phyloP scores from a whole-genome alignment of 2,113 vertebrate species.

The Heterotis niloticus region DNA sequence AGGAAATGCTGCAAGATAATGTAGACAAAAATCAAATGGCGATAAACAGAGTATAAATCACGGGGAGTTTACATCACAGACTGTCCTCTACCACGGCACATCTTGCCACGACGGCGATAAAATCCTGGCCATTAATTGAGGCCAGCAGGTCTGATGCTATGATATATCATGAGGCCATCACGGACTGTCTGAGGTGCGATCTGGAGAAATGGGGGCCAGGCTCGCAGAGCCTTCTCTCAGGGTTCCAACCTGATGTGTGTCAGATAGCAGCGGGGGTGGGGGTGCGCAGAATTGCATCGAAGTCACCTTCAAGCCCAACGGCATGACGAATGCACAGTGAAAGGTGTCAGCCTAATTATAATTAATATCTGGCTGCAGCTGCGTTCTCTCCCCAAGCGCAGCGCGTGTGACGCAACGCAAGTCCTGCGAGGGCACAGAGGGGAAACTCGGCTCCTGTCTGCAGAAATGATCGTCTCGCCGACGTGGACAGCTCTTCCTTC shows the following conservation, averaged over 20 bases:
- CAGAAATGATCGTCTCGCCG: conserved; percentile 22
- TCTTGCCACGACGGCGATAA: too few relatives aligned
- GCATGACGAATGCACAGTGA: conserved; percentile 51
- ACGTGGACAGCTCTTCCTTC: neutral
- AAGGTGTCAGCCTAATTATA: conserved; percentile 56
- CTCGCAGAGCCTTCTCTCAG: neutral
- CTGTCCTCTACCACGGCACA: too few relatives aligned
- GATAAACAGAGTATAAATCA: too few relatives aligned
- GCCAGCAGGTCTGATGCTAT: too few relatives aligned
- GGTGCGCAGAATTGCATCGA: conserved; percentile 17
- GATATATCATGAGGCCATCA: too few relatives aligned
- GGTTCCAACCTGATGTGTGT: conserved; percentile 47
- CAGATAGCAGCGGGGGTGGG: conserved; percentile 16
- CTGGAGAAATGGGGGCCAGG: neutral
- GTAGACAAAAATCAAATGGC: too few relatives aligned
- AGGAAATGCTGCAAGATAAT: neutral
- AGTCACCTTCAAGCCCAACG: conserved; percentile 60
- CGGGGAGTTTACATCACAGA: too few relatives aligned
- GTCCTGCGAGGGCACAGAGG: neutral
- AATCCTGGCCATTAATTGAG: too few relatives aligned
- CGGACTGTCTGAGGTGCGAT: too few relatives aligned
- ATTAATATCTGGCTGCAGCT: conserved; percentile 55
- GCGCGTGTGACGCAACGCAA: neutral
- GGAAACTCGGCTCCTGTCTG: conserved; percentile 33
- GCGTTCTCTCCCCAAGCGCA: conserved; percentile 43